Evolutionary conservation across 2,888 invertebrate species (phyloP).

Genomic region (Stegana nigrithorax): DNA sequence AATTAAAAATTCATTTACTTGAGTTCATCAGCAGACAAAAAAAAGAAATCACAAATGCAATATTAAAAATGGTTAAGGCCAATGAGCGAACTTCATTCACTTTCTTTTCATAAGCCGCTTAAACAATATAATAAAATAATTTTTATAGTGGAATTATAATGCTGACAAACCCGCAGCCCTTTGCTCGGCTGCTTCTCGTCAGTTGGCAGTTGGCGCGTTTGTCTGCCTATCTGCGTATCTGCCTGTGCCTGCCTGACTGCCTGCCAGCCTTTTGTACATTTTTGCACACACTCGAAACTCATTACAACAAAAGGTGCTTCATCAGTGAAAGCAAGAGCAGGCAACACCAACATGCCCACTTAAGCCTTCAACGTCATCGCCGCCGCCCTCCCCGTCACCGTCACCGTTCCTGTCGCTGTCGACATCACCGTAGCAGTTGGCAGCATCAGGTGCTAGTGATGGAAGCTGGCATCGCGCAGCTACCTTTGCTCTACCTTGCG

Average conservation of each 20-base stretch:
- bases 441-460: too few relatives aligned
- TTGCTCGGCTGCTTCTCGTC: too few relatives aligned
- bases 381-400: too few relatives aligned
- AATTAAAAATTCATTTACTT: slow-evolving; percentile 11
- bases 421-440: background rate
- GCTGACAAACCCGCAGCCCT: background rate
- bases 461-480: too few relatives aligned
- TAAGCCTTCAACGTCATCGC: slow-evolving; percentile 40
- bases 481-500: too few relatives aligned
- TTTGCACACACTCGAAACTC: slow-evolving; percentile 50
- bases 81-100: background rate
- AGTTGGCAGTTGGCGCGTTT: too few relatives aligned
- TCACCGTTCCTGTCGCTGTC: too few relatives aligned
- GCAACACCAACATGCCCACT: slow-evolving; percentile 39
- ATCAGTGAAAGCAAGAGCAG: slow-evolving; percentile 38
- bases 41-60: too few relatives aligned
- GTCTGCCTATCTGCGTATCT: too few relatives aligned
- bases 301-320: slow-evolving; percentile 63
- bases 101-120: slow-evolving; percentile 44
- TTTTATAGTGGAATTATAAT: background rate
- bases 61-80: background rate
- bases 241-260: background rate
- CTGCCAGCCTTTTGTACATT: slow-evolving; percentile 38
- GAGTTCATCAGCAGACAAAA: too few relatives aligned
- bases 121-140: slow-evolving; percentile 37